Base-by-base conservation (phyloP, 2,797 vertebrate genomes). In the Anolis apletophallus region DNA sequence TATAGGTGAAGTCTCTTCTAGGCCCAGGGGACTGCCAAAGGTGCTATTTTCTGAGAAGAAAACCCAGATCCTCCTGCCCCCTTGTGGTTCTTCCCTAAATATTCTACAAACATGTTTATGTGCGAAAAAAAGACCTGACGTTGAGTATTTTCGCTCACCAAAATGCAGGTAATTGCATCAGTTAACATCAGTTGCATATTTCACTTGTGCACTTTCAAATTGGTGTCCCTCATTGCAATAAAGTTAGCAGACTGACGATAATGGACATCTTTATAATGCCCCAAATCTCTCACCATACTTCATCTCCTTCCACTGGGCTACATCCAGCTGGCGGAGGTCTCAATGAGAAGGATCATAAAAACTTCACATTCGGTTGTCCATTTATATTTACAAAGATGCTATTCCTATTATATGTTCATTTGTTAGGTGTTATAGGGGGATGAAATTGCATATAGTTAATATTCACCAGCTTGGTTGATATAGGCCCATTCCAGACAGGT, bases 61-160 rank as follows among this genome's bases (percentile, higher is more conserved):
- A 88, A 72, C 59, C 14, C 69, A 74, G 34, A 17, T 34, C 82
- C 34, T 84, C 72, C 74, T 83, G 74, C 68, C 73, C 80, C n/a
- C 75, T 82, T 79, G 69, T 54, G 46, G 74, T 72, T 55, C 57
- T 81, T 67, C 40, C 23, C 50, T 52, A 12, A 52, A 61, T 12
- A 79, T 29, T 50, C 74, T 57, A 64, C n/a, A 67, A 50, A 23
- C 8, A 52, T 74, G 21, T 34, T 11, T 54, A 54, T 26, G 40
- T n/a, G n/a, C 3, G n/a, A 19, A 50, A 34, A 2, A n/a, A 36
- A 40, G 19, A 34, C 1, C 16, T n/a, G 32, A 3, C 73, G 72
- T 23, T 55, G n/a, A 16, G 32, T 68, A 46, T 69, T 68, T 64
- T 40, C 52, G 23, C 46, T 21, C 40, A n/a, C 19, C 19, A 85